Conservation (phyloP, 2,888 invertebrate species). For the Helicoverpa assulta region DNA sequence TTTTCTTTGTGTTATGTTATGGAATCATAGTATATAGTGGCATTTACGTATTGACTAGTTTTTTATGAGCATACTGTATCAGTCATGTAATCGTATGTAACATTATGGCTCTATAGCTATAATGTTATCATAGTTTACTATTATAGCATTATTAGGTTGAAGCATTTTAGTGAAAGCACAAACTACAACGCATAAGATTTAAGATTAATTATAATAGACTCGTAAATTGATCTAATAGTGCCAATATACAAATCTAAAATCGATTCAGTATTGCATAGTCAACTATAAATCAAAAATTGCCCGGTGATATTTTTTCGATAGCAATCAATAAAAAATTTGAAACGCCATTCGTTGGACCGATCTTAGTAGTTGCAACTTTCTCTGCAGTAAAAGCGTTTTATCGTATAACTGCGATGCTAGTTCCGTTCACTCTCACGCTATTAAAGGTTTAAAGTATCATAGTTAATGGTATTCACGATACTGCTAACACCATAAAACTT, state of each 20-base stretch:
- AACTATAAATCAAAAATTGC: neutral
- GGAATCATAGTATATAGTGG: too few relatives aligned
- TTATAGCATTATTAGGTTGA: too few relatives aligned
- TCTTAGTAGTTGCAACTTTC: conserved; percentile 36
- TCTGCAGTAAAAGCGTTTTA: conserved; percentile 47
- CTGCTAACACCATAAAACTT: conserved; percentile 5
- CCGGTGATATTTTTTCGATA: conserved; percentile 7
- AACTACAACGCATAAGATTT: too few relatives aligned
- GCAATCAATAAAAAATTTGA: conserved; percentile 9
- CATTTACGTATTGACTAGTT: too few relatives aligned
- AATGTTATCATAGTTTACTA: too few relatives aligned
- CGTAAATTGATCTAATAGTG: neutral
- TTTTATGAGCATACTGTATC: too few relatives aligned
- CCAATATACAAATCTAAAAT: neutral
- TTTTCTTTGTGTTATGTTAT: too few relatives aligned
- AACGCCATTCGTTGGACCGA: conserved; percentile 3
- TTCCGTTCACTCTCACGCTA: conserved; percentile 56
- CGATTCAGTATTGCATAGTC: neutral
- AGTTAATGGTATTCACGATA: conserved; percentile 2
- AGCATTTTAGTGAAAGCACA: too few relatives aligned
- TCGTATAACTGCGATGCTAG: conserved; percentile 28
- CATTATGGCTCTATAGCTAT: too few relatives aligned
- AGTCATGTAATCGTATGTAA: too few relatives aligned
- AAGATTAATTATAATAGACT: too few relatives aligned
- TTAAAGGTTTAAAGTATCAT: conserved; percentile 18